Base-by-base conservation (phyloP, 2,797 vertebrate species). In the Adelosebastes latens region DNA sequence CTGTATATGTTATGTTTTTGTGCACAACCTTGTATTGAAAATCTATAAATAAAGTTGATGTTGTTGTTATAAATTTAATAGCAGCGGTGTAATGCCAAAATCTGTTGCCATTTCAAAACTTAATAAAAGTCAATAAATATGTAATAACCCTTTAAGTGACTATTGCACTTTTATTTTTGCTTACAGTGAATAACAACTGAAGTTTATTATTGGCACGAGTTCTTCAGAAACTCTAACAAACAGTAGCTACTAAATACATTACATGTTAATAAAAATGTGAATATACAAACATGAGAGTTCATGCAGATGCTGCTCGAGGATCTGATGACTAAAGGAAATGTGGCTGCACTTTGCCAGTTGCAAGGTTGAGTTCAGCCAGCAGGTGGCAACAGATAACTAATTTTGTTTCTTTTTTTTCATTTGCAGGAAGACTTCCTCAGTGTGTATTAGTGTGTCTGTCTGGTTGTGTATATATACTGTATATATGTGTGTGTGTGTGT, bases 301-400 rank as follows among this genome's bases (percentile, higher is more conserved):
- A 29, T 46, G 31, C 25, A 39, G 20, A 29, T 22, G 25, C 24
- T 61, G 27, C 2, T 52, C 0, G 49, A 31, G 0, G 16, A 59
- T 14, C 8, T 59, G 39, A 42, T 16, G 6, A 6, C 39, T 42
- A 42, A 16, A 46, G 42, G 56, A 58, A 8, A 27, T 24, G 4
- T 16, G 42, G 42, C 42, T 18, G 42, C 3, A 7, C 2, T 27
- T 24, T 27, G 4, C 27, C 8, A 10, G 20, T 27, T 61, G 53
- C 52, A 81, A 18, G 2, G 73, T 8, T 34, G 3, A 16, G 0
- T 62, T 82, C 8, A 27, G 62, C 75, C 91, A 91, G 63, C 29
- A 93, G 92, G 56, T 39, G 87, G 89, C 70, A 67, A 42, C 79
- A 92, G 16, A 77, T 22, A 2, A 55, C 36, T 32, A 2, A 6